These are phyloP conservation scores for Hemibagrus guttatus DNA, from an alignment of 2,797 vertebrate genomes.

Conservation along the genomic window DNA sequence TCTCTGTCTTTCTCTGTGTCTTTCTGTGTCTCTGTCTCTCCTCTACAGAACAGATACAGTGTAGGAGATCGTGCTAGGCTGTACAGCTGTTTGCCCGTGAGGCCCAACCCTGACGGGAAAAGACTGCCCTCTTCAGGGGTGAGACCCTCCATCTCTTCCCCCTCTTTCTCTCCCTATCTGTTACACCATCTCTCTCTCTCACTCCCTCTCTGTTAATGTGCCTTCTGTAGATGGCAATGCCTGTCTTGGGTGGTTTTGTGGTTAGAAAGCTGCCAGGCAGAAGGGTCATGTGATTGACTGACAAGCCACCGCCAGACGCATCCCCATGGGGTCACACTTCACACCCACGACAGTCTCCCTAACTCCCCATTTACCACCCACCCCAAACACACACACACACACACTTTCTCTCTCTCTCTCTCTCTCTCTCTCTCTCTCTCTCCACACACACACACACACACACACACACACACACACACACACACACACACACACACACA, in stretches of 20 bases:
- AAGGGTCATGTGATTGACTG: constrained; percentile 48
- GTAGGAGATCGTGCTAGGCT: constrained; percentile 78
- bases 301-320: constrained; percentile 10
- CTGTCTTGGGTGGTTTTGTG: constrained; percentile 45
- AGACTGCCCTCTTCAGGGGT: constrained; percentile 85
- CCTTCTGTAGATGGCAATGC: constrained; percentile 28
- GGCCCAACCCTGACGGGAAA: constrained; percentile 81
- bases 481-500: constrained; percentile 3
- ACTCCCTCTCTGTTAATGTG: not conserved
- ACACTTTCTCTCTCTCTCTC: no score
- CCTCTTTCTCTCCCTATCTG: constrained; percentile 25
- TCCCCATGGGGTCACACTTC: constrained; percentile 44
- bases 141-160: constrained; percentile 60
- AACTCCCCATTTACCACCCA: not conserved
- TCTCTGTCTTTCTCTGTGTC: constrained; percentile 3
- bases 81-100: constrained; percentile 80
- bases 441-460: not conserved
- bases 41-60: constrained; percentile 78
- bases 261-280: constrained; percentile 42
- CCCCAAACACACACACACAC: not conserved
- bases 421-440: no score
- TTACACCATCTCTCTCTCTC: not conserved
- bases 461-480: constrained; percentile 12
- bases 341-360: constrained; percentile 36
- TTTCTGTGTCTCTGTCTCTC: constrained; percentile 59